A percentile compares a stretch with the other conserved stretches of the same genome.
phyloP scores from a whole-genome alignment of 92 coral and sea anemone species.

The Phenganax subtilis region DNA sequence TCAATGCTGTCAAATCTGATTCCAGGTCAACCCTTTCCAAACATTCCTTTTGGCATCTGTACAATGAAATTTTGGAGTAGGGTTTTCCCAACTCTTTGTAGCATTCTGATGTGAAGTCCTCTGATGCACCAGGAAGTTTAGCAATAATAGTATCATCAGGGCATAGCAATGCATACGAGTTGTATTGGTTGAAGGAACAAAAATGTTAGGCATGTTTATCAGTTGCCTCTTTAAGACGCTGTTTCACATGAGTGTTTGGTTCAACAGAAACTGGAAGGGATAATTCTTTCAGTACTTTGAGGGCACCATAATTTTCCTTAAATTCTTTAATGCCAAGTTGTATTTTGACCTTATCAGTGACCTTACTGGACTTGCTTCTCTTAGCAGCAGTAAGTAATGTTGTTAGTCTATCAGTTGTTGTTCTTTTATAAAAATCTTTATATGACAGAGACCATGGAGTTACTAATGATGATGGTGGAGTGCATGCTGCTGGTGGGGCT shows the following conservation, averaged over 20 bases:
- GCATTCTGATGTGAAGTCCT: neutral
- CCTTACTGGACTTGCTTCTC: neutral
- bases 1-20: too few species aligned
- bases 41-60: too few species aligned
- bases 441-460: neutral
- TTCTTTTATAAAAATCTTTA: neutral
- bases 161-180: constrained; percentile 8
- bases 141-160: constrained; percentile 21
- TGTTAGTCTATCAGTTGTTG: neutral
- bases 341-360: neutral
- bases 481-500: too few species aligned
- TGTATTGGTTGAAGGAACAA: neutral
- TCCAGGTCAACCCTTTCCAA: too few species aligned
- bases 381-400: neutral
- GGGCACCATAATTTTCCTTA: neutral
- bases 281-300: constrained; percentile 16
- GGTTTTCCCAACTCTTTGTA: constrained; percentile 7
- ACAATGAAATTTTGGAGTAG: too few species aligned
- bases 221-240: constrained; percentile 2
- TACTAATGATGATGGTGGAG: too few species aligned
- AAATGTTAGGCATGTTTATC: constrained; percentile 22
- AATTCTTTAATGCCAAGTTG: constrained; percentile 29
- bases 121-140: neutral
- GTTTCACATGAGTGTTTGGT: neutral
- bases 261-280: constrained; percentile 21